Evolutionary conservation across 2,797 vertebrate genomes (phyloP).

Genomic region (Austrolebias charrua): DNA sequence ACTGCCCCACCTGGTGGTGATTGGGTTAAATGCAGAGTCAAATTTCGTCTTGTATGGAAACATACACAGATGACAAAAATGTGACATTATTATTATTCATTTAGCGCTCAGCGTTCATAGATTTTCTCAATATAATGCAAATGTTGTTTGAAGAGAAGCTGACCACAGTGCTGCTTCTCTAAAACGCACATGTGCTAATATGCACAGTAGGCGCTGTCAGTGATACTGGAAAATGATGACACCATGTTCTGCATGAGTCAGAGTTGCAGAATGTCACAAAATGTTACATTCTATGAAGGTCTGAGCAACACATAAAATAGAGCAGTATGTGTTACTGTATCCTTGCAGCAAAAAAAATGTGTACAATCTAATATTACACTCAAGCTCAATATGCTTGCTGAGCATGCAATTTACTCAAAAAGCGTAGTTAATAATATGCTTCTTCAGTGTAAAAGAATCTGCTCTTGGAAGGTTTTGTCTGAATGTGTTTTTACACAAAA

Average conservation of each 20-base stretch:
- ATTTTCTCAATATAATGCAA: not conserved
- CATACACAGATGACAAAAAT: no score
- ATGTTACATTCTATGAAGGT: conserved; percentile 29
- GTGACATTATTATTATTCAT: no score
- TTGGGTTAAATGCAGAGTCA: no score
- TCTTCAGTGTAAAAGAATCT: not conserved
- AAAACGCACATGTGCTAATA: not conserved
- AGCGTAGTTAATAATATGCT: not conserved
- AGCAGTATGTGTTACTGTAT: conserved; percentile 11
- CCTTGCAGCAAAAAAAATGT: conserved; percentile 3
- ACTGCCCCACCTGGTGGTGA: no score
- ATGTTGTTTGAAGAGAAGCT: conserved; percentile 2
- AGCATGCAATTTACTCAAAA: conserved; percentile 1
- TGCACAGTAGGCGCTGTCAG: conserved; percentile 10
- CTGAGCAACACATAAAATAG: conserved; percentile 39
- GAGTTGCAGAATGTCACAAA: conserved; percentile 49
- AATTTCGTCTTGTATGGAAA: no score
- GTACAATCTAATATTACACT: not conserved
- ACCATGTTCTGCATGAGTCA: conserved; percentile 48
- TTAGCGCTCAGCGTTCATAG: no score
- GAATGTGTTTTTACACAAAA: conserved; percentile 15
- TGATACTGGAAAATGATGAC: conserved; percentile 28
- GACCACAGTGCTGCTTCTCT: not conserved
- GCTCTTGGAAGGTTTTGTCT: not conserved
- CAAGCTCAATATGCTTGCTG: not conserved